These are phyloP conservation scores for Panagrolaimus sp. DNA, from an alignment of 1,140 invertebrate species.

Conservation along the genomic window DNA sequence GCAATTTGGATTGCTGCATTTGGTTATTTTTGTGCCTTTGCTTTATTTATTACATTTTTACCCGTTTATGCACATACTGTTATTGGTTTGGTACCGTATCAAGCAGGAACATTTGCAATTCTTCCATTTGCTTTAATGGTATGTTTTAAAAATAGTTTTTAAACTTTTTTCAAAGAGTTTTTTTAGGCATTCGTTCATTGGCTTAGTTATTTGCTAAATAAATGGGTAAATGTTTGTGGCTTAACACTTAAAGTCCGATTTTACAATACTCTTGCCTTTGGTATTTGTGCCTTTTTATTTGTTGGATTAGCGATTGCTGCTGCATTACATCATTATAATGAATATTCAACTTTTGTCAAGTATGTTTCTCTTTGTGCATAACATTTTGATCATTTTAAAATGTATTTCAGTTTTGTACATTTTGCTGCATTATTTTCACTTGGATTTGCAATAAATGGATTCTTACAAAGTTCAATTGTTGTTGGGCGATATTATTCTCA, in stretches of 20 bases:
- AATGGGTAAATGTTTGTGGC: slow-evolving; percentile 4
- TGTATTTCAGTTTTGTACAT: slow-evolving; percentile 21
- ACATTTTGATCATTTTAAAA: background rate
- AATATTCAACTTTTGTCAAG: background rate
- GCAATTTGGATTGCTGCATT: slow-evolving; percentile 27
- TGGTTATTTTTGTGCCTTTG: slow-evolving; percentile 38
- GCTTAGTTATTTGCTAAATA: slow-evolving; percentile 12
- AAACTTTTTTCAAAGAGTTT: background rate
- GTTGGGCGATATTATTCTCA: slow-evolving; percentile 35
- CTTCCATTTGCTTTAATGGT: slow-evolving; percentile 14
- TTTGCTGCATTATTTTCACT: slow-evolving; percentile 26
- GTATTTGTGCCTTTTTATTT: slow-evolving; percentile 23
- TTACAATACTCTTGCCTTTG: slow-evolving; percentile 27
- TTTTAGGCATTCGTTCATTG: slow-evolving; percentile 15
- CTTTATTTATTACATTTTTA: slow-evolving; percentile 28
- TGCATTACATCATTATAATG: slow-evolving; percentile 16
- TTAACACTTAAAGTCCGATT: slow-evolving; percentile 26
- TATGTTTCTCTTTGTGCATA: background rate
- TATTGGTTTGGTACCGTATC: slow-evolving; percentile 13
- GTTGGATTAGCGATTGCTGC: slow-evolving; percentile 22
- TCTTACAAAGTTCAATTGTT: slow-evolving; percentile 29
- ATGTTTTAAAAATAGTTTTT: background rate
- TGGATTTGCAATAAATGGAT: slow-evolving; percentile 29
- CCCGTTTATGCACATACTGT: slow-evolving; percentile 28
- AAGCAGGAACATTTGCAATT: background rate